Base-by-base conservation (phyloP, 2,888 invertebrate genomes). In the Aphodius granarius region DNA sequence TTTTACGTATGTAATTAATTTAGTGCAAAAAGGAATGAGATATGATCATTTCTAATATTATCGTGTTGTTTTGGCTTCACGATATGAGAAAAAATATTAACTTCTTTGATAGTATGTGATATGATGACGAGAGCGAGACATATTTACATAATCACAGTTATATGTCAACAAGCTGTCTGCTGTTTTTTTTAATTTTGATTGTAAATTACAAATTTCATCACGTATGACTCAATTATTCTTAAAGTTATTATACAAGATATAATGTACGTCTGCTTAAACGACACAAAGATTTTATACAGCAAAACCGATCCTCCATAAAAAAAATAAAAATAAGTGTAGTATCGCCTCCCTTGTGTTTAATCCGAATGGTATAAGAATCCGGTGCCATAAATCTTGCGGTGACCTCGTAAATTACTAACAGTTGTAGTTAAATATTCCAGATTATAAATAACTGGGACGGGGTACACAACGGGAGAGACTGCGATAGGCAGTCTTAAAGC, bases 341-440 rank as follows among this genome's bases (percentile, higher is more conserved):
- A 20, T 20, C 68, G 20, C 68, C 21, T 68, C 65, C 68, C 76
- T 74, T 72, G 65, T 71, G 74, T 86, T 86, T 87, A 87, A 87
- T 87, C 86, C 87, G 85, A 87, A 87, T 86, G 86, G 86, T 85
- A 87, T 86, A 86, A 86, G 87, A 87, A 87, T 87, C 86, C 85
- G 83, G 84, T 79, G 83, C 85, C 84, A 87, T 88, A 88, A 88
- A 88, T 88, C 88, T 87, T 83, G 82, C 79, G 82, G 85, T 87
- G 88, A 88, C 87, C 88, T 88, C 88, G 87, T 88, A 88, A 88
- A 87, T 88, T 86, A 87, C 86, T 84, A 86, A 87, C 87, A 86
- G 87, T 87, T 87, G 87, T 87, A 86, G 86, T 87, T 86, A 86
- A 87, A 87, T 87, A 87, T 87, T 87, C 86, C 86, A 86, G 87